Base-by-base conservation (phyloP, 2,888 invertebrate species). In the Lycophotia porphyrea region DNA sequence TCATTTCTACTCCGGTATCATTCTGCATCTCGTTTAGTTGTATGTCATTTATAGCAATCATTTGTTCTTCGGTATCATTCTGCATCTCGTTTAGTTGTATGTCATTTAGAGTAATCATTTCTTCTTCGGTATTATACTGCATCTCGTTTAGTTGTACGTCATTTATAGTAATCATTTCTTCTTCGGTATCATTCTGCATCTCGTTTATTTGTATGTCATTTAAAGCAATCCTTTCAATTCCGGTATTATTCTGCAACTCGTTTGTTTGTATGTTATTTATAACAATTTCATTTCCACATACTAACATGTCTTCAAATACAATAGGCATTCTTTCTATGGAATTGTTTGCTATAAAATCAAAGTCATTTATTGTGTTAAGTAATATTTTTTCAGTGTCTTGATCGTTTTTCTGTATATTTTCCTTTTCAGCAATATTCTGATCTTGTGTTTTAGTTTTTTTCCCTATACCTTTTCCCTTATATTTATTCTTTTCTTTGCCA, bases 221-320 rank as follows among this genome's bases (percentile, higher is more conserved):
- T 71, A 72, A 34, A 72, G 72, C 44, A 58, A 72, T 72, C 65
- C 55, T 72, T 72, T 72, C 72, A 47, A 44, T 47, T 66, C n/a
- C 72, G 72, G 65, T 72, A 66, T 72, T n/a, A 72, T 72, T 58
- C 66, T 66, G 72, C 72, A 72, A 34, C 72, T 72, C 72, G 72
- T 72, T 66, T 66, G 36, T 72, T 72, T 72, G 65, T 72, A 47
- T 72, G 72, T 72, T 60, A 75, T 78, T 66, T 75, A 78, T 72
- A 75, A 78, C 74, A 78, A 74, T 78, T 78, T 78, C 74, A 78
- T 78, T 75, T 75, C n/a, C 74, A 78, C 74, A 78, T 69, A 75
- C 69, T 75, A 79, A 76, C 72, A 76, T 76, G 72, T 79, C 79
- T 79, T 75, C 79, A 52, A 79, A 79, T 69, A 75, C 61, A 72